Percentiles rank a stretch among this genome's conserved stretches.
phyloP scores from a whole-genome alignment of 2,113 vertebrate genomes.

The Sander lucioperca region DNA sequence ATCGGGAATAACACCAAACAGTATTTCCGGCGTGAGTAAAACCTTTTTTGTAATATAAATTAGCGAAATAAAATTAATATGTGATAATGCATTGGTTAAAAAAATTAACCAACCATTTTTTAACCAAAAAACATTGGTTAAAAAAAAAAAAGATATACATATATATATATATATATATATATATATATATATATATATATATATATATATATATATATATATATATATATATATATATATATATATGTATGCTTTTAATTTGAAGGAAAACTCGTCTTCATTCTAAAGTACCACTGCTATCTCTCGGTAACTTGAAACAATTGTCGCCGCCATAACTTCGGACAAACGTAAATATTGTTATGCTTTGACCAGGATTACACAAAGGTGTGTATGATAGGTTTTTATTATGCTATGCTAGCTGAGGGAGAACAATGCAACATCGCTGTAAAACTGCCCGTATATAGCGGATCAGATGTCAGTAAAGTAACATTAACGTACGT shows the following conservation, averaged over 20 bases:
- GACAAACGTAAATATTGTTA: too few species aligned
- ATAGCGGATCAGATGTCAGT: too few species aligned
- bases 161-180: too few species aligned
- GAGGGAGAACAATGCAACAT: not conserved
- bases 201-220: not conserved
- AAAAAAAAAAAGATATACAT: too few species aligned
- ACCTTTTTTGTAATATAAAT: not conserved
- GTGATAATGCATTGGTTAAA: fast-evolving
- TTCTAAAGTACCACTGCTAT: fast-evolving
- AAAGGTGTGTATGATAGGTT: not conserved
- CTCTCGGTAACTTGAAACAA: not conserved
- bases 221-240: too few species aligned
- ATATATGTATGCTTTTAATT: slow-evolving; percentile 3
- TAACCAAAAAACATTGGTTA: too few species aligned
- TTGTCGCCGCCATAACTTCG: slow-evolving; percentile 16
- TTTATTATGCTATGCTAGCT: not conserved
- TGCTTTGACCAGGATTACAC: not conserved
- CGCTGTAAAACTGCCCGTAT: not conserved
- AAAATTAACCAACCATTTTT: too few species aligned
- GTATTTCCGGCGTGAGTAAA: slow-evolving; percentile 9
- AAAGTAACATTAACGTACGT: too few species aligned
- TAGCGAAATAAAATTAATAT: not conserved
- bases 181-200: too few species aligned
- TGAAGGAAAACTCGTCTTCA: slow-evolving; percentile 1
- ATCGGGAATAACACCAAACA: fast-evolving